Evolutionary conservation across 2,797 vertebrate species (phyloP).

Genomic region (Hemibagrus guttatus): DNA sequence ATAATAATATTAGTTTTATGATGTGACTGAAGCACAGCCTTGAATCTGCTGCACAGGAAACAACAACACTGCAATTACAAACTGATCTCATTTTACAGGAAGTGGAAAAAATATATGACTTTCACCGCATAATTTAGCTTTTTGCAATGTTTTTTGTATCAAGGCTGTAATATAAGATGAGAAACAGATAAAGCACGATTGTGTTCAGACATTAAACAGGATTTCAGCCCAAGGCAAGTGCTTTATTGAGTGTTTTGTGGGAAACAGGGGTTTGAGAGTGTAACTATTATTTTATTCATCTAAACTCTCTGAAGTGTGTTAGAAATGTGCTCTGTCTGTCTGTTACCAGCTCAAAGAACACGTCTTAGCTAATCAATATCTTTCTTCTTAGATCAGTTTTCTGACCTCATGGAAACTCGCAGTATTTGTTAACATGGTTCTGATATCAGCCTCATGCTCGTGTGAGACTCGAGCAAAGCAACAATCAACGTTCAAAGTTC

Average conservation of each 20-base stretch:
- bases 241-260: not conserved
- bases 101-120: not conserved
- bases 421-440: slow-evolving; percentile 3
- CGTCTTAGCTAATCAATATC: not conserved
- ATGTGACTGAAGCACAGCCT: not conserved
- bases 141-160: not conserved
- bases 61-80: no score
- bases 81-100: not conserved
- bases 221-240: not conserved
- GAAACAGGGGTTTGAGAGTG: not conserved
- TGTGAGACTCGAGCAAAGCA: not conserved
- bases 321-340: not conserved
- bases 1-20: not conserved
- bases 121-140: not conserved
- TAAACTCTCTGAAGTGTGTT: not conserved
- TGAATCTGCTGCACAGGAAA: not conserved
- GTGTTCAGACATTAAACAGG: not conserved
- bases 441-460: not conserved
- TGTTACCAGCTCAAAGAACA: not conserved
- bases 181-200: not conserved
- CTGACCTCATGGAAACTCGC: not conserved
- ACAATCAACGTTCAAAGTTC: no score
- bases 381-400: not conserved
- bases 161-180: not conserved
- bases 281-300: not conserved